Conservation (phyloP, 37 sponge, comb jelly and placozoan species). For the Beroe forskalii region DNA sequence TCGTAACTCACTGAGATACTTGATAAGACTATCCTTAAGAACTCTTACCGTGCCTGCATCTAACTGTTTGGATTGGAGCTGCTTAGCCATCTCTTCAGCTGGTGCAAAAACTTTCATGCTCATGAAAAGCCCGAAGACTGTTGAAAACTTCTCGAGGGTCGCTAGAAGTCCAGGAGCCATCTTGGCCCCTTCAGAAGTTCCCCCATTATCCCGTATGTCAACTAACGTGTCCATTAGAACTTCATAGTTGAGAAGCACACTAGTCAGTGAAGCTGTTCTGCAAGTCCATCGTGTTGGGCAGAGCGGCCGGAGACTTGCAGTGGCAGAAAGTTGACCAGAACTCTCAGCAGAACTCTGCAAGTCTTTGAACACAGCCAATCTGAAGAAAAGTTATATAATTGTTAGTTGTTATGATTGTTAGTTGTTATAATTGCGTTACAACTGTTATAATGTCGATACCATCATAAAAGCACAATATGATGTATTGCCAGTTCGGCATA, state of each 20-base stretch:
- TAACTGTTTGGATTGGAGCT: not conserved
- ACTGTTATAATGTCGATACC: too few species aligned
- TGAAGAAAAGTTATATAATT: too few species aligned
- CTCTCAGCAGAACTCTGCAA: too few species aligned
- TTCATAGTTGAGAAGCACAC: not conserved
- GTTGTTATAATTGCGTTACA: too few species aligned
- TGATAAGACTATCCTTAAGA: not conserved
- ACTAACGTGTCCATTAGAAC: not conserved
- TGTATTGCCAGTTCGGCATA: too few species aligned
- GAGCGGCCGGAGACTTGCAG: too few species aligned
- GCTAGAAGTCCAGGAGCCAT: not conserved
- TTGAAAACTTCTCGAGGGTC: not conserved
- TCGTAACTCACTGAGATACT: not conserved
- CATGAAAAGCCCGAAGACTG: not conserved
- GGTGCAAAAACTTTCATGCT: not conserved
- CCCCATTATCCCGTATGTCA: not conserved
- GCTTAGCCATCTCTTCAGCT: not conserved
- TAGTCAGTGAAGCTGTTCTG: not conserved
- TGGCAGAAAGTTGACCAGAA: too few species aligned
- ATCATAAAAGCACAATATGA: too few species aligned
- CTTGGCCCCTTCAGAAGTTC: not conserved
- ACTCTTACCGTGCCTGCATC: not conserved
- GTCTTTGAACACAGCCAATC: too few species aligned
- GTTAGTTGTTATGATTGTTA: too few species aligned
- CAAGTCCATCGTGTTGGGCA: constrained; percentile 7